Conservation (phyloP, 2,113 vertebrate species). For the Tragelaphus scriptus region DNA sequence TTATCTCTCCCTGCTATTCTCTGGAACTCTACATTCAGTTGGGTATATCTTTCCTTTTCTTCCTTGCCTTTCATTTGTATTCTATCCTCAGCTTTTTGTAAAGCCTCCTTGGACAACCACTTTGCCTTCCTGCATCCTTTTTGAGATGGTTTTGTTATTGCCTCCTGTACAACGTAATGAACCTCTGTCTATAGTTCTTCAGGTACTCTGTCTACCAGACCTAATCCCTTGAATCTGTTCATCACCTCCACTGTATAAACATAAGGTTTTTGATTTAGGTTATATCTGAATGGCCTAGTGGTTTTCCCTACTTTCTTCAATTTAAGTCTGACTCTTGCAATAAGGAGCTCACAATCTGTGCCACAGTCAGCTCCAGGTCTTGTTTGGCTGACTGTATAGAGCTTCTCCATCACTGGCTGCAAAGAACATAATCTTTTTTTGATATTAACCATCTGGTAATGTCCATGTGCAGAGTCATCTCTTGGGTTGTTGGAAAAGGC, state of each 20-base stretch:
- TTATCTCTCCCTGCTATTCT: background rate
- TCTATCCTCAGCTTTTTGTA: background rate
- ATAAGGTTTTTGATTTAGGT: background rate
- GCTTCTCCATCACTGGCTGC: background rate
- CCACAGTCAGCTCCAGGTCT: background rate
- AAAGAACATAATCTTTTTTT: background rate
- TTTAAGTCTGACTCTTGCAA: background rate
- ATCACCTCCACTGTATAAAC: background rate
- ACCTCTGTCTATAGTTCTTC: background rate
- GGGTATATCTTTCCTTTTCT: background rate
- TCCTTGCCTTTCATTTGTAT: background rate
- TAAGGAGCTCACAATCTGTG: background rate
- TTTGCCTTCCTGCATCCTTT: background rate
- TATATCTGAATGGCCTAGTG: background rate
- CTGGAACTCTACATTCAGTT: background rate
- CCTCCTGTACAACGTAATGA: background rate
- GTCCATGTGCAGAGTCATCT: background rate
- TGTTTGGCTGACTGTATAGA: background rate
- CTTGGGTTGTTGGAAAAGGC: background rate
- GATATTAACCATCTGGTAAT: background rate
- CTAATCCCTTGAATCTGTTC: background rate
- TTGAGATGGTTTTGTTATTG: background rate
- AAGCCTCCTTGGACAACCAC: background rate
- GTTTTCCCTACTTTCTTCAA: background rate
- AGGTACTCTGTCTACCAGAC: background rate